These are phyloP conservation scores for Myocastor coypus DNA, from an alignment of 2,113 vertebrate genomes.

Conservation along the genomic window DNA sequence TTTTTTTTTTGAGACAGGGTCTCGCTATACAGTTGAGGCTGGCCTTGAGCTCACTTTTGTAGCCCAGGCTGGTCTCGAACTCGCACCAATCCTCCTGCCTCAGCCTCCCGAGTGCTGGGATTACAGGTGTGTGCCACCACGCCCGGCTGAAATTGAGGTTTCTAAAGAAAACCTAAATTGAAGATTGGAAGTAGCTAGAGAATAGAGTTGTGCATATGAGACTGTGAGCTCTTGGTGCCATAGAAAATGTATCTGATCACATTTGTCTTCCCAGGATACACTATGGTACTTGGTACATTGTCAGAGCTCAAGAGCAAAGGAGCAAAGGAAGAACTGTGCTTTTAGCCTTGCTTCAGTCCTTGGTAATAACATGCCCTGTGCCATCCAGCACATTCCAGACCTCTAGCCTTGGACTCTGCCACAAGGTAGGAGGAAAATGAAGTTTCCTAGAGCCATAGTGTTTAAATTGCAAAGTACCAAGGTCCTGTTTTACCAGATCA, in stretches of 20 bases:
- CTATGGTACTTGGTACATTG: neutral
- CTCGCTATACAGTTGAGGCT: too few relatives aligned
- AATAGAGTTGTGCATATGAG: neutral
- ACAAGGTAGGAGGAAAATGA: neutral
- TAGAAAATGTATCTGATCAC: neutral
- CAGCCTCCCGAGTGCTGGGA: too few relatives aligned
- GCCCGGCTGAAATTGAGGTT: neutral
- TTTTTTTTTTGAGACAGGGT: too few relatives aligned
- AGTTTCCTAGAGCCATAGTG: neutral
- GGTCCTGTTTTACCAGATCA: neutral
- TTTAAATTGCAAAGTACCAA: conserved; percentile 10
- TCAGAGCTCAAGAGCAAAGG: neutral
- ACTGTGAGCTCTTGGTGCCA: neutral
- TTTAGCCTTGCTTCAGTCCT: neutral
- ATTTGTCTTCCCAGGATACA: neutral
- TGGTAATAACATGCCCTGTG: neutral
- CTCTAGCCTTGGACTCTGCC: neutral
- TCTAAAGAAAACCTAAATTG: neutral
- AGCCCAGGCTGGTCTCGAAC: too few relatives aligned
- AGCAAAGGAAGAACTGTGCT: neutral
- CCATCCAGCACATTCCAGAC: neutral
- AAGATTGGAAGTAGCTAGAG: neutral
- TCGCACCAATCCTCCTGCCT: too few relatives aligned
- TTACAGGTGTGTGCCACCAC: too few relatives aligned
- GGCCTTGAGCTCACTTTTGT: too few relatives aligned